These are phyloP conservation scores for Protobothrops mucrosquamatus DNA, from an alignment of 2,113 vertebrate species.

Conservation along the genomic window DNA sequence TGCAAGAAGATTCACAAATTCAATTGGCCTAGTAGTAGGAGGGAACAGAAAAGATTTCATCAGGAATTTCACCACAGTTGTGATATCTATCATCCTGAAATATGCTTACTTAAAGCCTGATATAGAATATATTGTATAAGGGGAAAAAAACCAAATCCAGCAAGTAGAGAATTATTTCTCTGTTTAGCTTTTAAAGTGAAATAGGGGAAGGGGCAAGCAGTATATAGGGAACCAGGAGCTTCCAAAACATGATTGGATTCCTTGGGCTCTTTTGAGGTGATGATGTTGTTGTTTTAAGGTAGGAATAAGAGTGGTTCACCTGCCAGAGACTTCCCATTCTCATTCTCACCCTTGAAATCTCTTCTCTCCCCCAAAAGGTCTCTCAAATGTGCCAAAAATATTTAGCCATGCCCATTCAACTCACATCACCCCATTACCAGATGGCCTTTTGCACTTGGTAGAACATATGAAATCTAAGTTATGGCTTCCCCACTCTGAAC, in stretches of 20 bases:
- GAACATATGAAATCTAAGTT: background rate
- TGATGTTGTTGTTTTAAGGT: background rate
- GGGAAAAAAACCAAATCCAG: background rate
- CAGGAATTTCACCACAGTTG: background rate
- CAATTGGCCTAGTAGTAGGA: background rate
- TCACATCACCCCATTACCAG: background rate
- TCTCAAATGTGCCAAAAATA: background rate
- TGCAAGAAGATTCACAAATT: background rate
- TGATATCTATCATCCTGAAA: background rate
- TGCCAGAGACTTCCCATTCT: background rate
- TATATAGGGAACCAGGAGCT: background rate
- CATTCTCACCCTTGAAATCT: background rate
- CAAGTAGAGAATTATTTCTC: background rate
- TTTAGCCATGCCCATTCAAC: background rate
- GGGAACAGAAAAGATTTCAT: background rate
- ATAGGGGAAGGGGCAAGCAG: background rate
- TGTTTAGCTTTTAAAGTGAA: background rate
- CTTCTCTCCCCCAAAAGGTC: background rate
- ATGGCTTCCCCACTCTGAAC: background rate
- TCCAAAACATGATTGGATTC: background rate
- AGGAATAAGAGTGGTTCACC: background rate
- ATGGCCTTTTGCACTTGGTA: background rate
- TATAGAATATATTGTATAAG: background rate
- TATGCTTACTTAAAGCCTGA: background rate
- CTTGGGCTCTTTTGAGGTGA: background rate